Evolutionary conservation across 2,113 vertebrate species (phyloP), one percentile per base, ranked within the genome.

Genomic region (Okapia johnstoni): DNA sequence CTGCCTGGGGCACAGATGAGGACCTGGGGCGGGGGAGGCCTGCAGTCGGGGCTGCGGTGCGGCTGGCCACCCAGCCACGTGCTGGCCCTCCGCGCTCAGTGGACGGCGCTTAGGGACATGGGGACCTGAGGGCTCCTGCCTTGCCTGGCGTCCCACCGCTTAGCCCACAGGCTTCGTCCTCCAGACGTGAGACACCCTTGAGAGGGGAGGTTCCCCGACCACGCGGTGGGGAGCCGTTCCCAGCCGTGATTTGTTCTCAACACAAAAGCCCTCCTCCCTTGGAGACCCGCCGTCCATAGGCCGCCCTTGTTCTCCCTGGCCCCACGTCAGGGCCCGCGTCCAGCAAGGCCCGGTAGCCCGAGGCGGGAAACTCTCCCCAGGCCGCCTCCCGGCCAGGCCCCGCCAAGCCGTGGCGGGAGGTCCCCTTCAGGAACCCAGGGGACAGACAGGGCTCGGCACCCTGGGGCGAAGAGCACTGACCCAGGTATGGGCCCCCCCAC

Each of bases 261-360:
- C 30, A 96, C 93, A 97, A 96, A 92, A 93, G 91, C 83, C 85
- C 85, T 97, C 89, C 85, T 92, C 93, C 88, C 57, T 12, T 30
- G 23, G 88, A 95, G 96, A 95, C 77, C 93, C 94, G 43, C 36
- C 87, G 80, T 73, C 80, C 52, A 98, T 92, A 97, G 89, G 88
- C 84, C 21, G 84, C 85, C 90, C 92, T 98, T 98, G 97, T 98
- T 96, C 79, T 93, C 79, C 57, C 52, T 97, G 97, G 97, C 92
- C 46, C 40, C 3, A 1, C 2, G 61, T 91, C 97, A 93, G 93
- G 89, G 91, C 97, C 66, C 50, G 16, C 50, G 36, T 95, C 97
- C 97, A 96, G 80, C 84, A 76, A 30, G 93, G 85, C 83, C 84
- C 26, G 10, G 90, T 85, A 95, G 94, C 95, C 70, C 33, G 19